Evolutionary conservation across 1,140 invertebrate genomes (phyloP).

Genomic region (Lanistes nyassanus): DNA sequence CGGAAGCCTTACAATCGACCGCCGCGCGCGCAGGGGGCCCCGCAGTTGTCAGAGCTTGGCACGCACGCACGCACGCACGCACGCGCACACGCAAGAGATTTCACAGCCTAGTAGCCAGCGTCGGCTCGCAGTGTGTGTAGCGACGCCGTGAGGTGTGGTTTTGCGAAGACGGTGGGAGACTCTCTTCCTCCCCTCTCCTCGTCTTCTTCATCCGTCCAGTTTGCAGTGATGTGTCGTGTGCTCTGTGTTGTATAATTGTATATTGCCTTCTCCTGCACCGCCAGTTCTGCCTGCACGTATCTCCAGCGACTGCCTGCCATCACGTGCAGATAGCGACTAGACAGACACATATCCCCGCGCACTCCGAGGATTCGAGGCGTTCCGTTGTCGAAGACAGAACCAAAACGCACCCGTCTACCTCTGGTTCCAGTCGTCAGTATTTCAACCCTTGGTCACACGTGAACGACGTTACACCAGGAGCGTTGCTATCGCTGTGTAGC

Average conservation of each 20-base stretch:
- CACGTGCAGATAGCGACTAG: background rate
- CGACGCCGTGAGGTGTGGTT: too few relatives aligned
- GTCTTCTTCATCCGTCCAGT: background rate
- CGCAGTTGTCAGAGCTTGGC: too few relatives aligned
- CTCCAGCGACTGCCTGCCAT: background rate
- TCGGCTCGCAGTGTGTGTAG: background rate
- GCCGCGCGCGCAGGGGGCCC: too few relatives aligned
- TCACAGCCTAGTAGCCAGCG: background rate
- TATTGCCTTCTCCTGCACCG: background rate
- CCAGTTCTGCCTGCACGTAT: background rate
- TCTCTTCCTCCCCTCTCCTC: background rate
- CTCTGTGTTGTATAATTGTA: constrained; percentile 1
- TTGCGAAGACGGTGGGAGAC: background rate
- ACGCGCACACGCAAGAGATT: too few relatives aligned
- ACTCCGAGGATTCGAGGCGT: background rate
- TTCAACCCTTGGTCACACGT: too few relatives aligned
- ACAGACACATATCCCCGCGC: background rate
- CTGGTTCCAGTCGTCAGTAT: too few relatives aligned
- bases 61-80: too few relatives aligned
- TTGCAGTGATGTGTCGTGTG: constrained; percentile 19
- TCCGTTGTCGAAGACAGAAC: too few relatives aligned
- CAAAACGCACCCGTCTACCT: too few relatives aligned
- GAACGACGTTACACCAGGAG: too few relatives aligned
- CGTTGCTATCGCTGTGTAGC: too few relatives aligned
- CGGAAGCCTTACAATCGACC: too few relatives aligned